A percentile compares a stretch with the other conserved stretches of the same genome.
These are phyloP conservation scores for Ericerus pela DNA, from an alignment of 1,140 invertebrate genomes.

Conservation along the genomic window DNA sequence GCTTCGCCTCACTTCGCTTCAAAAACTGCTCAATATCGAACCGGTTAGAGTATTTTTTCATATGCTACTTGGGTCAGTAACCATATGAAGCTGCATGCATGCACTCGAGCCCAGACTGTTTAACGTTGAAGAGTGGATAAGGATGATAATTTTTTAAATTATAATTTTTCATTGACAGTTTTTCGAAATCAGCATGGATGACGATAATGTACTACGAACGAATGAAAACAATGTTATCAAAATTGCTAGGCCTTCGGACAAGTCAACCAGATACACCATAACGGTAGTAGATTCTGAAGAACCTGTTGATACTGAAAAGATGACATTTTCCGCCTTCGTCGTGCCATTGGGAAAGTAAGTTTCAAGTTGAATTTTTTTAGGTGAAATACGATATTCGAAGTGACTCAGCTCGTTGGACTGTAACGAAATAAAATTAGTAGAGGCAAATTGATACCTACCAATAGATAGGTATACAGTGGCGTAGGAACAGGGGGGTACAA, in stretches of 20 bases:
- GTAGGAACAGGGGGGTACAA: no score
- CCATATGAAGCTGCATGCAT: no score
- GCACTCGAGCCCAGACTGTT: no score
- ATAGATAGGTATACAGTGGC: no score
- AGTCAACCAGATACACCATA: slow-evolving; percentile 47
- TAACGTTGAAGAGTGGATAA: neutral
- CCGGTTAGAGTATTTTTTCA: slow-evolving; percentile 15
- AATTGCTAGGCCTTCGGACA: slow-evolving; percentile 30
- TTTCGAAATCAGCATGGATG: slow-evolving; percentile 52
- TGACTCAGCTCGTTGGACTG: no score
- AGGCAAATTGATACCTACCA: no score
- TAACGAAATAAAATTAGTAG: no score
- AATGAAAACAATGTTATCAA: slow-evolving; percentile 35
- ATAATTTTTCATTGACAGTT: slow-evolving; percentile 37
- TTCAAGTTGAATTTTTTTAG: slow-evolving; percentile 12
- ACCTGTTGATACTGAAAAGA: slow-evolving; percentile 26
- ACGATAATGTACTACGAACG: slow-evolving; percentile 36
- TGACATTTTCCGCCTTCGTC: slow-evolving; percentile 71
- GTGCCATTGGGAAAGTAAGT: slow-evolving; percentile 81
- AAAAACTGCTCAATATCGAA: slow-evolving; percentile 39
- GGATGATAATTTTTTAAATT: slow-evolving; percentile 7
- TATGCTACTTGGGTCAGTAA: neutral
- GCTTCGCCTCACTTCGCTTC: no score
- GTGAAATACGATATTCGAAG: neutral
- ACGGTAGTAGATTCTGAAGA: slow-evolving; percentile 58